Conservation (phyloP, 1,140 invertebrate genomes). For the Geopemphigus sp. region DNA sequence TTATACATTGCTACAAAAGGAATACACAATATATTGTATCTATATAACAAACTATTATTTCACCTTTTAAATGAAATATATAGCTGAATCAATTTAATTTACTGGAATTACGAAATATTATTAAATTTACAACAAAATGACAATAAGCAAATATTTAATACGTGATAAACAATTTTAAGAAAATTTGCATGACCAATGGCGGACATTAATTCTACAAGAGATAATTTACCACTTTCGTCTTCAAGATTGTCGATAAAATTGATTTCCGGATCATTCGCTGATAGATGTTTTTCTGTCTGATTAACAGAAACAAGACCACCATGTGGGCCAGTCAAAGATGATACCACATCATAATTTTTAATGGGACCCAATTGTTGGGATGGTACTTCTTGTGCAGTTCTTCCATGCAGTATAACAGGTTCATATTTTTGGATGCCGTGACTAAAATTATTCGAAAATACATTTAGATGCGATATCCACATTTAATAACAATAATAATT, state of each 20-base stretch:
- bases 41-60: too few relatives aligned
- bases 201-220: neutral
- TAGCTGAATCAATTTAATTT: too few relatives aligned
- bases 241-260: constrained; percentile 73
- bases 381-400: constrained; percentile 66
- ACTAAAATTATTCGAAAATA: constrained; percentile 12
- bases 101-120: too few relatives aligned
- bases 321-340: constrained; percentile 73
- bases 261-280: constrained; percentile 67
- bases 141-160: too few relatives aligned
- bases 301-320: constrained; percentile 74
- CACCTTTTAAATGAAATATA: too few relatives aligned
- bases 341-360: constrained; percentile 59
- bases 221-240: constrained; percentile 54
- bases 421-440: constrained; percentile 56
- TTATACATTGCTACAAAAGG: too few relatives aligned
- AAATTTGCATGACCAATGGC: too few relatives aligned
- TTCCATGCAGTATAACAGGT: constrained; percentile 65
- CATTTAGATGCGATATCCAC: neutral
- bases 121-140: too few relatives aligned
- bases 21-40: too few relatives aligned
- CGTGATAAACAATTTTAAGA: too few relatives aligned
- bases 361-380: constrained; percentile 60
- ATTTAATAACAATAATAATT: neutral
- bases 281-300: constrained; percentile 65